A percentile compares a stretch with the other conserved stretches of the same genome.
These are phyloP conservation scores for Zoanthus sociatus DNA, from an alignment of 92 coral and sea anemone genomes.

Conservation along the genomic window DNA sequence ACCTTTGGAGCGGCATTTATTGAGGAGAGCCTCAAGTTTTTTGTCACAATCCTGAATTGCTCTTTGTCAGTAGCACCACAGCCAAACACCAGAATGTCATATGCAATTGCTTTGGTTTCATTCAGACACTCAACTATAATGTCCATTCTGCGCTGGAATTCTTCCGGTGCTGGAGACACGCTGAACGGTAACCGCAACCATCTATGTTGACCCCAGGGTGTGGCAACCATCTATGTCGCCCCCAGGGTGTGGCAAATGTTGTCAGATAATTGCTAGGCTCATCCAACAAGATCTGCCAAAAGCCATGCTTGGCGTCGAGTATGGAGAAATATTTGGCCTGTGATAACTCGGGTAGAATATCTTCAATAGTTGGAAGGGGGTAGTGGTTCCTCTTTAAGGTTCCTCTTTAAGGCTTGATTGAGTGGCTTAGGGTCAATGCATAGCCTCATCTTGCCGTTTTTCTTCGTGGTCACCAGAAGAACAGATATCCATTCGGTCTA, in stretches of 20 bases:
- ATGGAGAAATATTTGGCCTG: no score
- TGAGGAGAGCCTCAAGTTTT: conserved; percentile 42
- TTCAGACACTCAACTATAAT: conserved; percentile 46
- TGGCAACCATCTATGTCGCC: no score
- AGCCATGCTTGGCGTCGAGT: no score
- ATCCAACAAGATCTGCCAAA: no score
- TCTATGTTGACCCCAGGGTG: no score
- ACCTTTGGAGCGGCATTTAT: background rate
- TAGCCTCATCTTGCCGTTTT: conserved; percentile 44
- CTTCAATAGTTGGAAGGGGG: conserved; percentile 57
- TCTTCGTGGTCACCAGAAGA: conserved; percentile 1
- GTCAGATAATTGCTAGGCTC: no score
- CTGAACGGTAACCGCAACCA: background rate
- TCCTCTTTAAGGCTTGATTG: conserved; percentile 36
- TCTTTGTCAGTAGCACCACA: conserved; percentile 41
- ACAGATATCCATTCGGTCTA: conserved; percentile 63
- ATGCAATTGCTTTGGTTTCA: conserved; percentile 50
- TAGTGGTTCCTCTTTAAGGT: conserved; percentile 53
- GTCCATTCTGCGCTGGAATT: conserved; percentile 10
- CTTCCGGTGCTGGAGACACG: conserved; percentile 3
- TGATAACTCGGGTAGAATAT: conserved; percentile 28
- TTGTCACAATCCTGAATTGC: conserved; percentile 48
- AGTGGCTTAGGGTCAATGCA: conserved; percentile 51
- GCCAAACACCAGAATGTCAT: conserved; percentile 47
- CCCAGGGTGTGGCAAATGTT: no score